phyloP scores from a whole-genome alignment of 2,113 vertebrate genomes.

The Dipodomys merriami region DNA sequence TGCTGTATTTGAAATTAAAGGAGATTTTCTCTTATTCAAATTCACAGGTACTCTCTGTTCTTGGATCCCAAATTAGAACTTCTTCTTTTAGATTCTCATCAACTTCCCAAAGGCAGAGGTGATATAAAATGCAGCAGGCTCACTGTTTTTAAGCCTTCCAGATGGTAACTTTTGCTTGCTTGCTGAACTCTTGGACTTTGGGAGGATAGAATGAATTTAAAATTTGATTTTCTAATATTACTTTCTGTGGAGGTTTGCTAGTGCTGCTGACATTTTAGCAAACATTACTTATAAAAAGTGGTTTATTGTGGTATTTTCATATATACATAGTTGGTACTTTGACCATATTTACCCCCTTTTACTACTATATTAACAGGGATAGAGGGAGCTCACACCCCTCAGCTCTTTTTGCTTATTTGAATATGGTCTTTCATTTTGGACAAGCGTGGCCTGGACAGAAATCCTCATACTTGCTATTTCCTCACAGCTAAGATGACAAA shows the following conservation, averaged over 20 bases:
- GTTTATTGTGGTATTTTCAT: no score
- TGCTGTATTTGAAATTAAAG: background rate
- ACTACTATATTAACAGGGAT: no score
- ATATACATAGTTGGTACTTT: no score
- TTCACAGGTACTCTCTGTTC: background rate
- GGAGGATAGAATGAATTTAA: background rate
- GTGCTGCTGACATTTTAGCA: background rate
- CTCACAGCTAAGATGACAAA: background rate
- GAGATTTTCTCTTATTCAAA: background rate
- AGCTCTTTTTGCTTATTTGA: background rate
- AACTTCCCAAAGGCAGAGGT: background rate
- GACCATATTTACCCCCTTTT: no score
- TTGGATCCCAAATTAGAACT: background rate
- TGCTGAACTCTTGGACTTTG: background rate
- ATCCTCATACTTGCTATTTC: no score
- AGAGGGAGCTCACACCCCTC: no score
- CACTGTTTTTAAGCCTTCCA: background rate
- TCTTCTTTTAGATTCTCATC: slow-evolving; percentile 22
- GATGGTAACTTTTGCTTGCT: background rate
- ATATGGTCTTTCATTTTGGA: no score
- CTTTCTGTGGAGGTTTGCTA: background rate
- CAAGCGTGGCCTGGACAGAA: no score
- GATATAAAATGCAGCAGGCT: background rate
- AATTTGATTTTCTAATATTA: background rate
- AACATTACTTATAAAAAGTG: no score